A percentile compares a stretch with the other conserved stretches of the same genome.
These are phyloP conservation scores for Neodiprion virginianus DNA, from an alignment of 1,140 invertebrate genomes.

Conservation along the genomic window DNA sequence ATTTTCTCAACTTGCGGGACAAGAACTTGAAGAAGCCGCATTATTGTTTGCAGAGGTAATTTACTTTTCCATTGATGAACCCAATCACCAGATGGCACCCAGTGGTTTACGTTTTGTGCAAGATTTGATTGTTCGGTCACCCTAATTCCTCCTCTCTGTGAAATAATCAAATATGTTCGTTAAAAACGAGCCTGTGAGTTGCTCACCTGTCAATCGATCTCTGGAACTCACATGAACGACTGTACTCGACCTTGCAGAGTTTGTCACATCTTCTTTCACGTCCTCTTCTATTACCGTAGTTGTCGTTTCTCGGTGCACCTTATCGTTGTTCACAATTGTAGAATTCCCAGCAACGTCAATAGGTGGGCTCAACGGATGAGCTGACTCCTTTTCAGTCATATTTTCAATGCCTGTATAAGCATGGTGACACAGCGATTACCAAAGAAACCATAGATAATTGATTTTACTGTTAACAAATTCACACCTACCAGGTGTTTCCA, in stretches of 20 bases:
- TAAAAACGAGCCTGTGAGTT: constrained; percentile 28
- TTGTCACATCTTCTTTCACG: not conserved
- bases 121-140: constrained; percentile 48
- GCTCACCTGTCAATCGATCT: not conserved
- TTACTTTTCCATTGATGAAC: constrained; percentile 97
- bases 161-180: constrained; percentile 22
- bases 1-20: constrained; percentile 99
- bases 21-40: constrained; percentile 96
- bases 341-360: constrained; percentile 40
- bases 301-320: constrained; percentile 31
- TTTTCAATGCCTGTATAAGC: constrained; percentile 78
- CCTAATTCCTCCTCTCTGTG: constrained; percentile 59
- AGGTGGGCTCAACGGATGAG: constrained; percentile 71
- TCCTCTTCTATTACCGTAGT: constrained; percentile 19
- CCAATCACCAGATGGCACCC: constrained; percentile 92
- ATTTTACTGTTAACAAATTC: constrained; percentile 28
- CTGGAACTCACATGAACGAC: not conserved
- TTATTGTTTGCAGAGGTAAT: constrained; percentile 97
- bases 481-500: constrained; percentile 79
- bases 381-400: constrained; percentile 94
- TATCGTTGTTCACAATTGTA: constrained; percentile 21
- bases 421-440: not conserved
- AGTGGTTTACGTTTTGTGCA: constrained; percentile 58
- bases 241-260: constrained; percentile 2
- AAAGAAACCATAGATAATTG: constrained; percentile 2